Base-by-base conservation (phyloP, 2,888 invertebrate species). In the Metopia argyrocephala region DNA sequence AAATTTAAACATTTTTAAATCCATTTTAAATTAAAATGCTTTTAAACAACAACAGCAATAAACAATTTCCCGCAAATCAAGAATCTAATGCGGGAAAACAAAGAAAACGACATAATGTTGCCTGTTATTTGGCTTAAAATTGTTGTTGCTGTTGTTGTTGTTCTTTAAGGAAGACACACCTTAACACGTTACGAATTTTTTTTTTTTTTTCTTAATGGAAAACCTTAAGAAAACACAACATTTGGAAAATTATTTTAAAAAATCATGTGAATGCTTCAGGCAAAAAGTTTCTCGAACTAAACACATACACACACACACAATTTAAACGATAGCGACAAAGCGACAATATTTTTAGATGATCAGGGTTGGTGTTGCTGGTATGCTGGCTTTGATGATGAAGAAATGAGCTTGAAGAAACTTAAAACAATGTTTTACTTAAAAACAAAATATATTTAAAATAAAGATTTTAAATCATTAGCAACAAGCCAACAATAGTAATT, bases 151-250 rank as follows among this genome's bases (percentile, higher is more conserved):
- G 20, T 56, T 38, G n/a, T 45, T n/a, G 6, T 18, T 20, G 31
- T 31, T 21, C 28, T 50, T 65, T 75, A 46, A 52, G 20, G 28
- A 69, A 61, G 79, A 70, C 79, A 79, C 79, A 79, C 75, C 79
- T 79, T 75, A 70, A 70, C 75, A 70, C 61, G 65, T 70, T 70
- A 65, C 65, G 75, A 75, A 79, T 75, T 54, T 59, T 23, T 31
- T 3, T 31, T 12, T 31, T 31, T 7, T 31, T 31, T 12, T 38
- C 3, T 31, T 48, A 27, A 46, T 31, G 69, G 25, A 76, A 68
- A 76, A 38, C 31, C 56, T 25, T 31, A 76, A 62, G 69, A 23
- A 28, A 15, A 38, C 38, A 20, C n/a, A 7, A 27, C 46, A 48
- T 45, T 69, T 76, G 75, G 54, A 76, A 28, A 56, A 56, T 25